A percentile compares a stretch with the other conserved stretches of the same genome.
These are phyloP conservation scores for Lathamus discolor DNA, from an alignment of 2,113 vertebrate genomes.

Conservation along the genomic window DNA sequence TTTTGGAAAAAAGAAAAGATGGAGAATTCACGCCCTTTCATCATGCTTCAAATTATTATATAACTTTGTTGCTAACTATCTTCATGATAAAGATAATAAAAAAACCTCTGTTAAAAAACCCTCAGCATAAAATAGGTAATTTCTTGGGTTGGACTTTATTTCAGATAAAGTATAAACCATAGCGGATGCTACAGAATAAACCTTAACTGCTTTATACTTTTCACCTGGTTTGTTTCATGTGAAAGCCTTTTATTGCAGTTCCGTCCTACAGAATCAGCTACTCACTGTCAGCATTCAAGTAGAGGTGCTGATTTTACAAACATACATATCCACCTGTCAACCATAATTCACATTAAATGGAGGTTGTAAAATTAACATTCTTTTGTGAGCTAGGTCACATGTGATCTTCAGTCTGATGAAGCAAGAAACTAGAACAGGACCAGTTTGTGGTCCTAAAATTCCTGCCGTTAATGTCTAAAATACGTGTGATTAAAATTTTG, in stretches of 20 bases:
- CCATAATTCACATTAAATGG: neutral
- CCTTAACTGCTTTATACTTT: neutral
- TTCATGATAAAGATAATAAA: neutral
- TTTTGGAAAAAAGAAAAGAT: neutral
- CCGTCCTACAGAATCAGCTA: neutral
- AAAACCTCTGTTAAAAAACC: neutral
- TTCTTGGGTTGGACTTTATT: neutral
- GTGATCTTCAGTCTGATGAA: neutral
- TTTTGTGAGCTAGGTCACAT: neutral
- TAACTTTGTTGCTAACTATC: neutral
- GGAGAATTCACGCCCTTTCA: neutral
- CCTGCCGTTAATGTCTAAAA: neutral
- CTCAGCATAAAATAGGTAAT: neutral
- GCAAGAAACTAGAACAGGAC: neutral
- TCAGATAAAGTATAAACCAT: neutral
- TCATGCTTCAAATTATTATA: neutral
- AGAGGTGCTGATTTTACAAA: slow-evolving; percentile 32
- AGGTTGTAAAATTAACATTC: neutral
- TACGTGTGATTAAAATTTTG: neutral
- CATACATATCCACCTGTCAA: neutral
- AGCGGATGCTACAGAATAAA: neutral
- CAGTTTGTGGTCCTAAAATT: neutral
- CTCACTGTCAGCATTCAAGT: neutral
- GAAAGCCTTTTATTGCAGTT: neutral
- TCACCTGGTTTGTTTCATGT: neutral